These are phyloP conservation scores for Tokudaia muenninki DNA, from an alignment of 2,797 vertebrate species.

Conservation along the genomic window DNA sequence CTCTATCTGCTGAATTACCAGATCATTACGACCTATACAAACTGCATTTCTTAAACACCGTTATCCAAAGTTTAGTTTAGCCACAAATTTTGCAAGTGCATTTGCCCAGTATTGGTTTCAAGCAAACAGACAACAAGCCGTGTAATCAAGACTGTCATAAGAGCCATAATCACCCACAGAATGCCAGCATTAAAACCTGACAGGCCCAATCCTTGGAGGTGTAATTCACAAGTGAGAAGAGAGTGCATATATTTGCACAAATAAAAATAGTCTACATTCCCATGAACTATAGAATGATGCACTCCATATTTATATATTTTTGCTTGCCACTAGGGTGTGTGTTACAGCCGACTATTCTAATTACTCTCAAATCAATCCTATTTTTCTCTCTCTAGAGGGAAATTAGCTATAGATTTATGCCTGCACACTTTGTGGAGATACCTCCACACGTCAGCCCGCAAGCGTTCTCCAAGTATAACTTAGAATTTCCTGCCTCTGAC, in stretches of 20 bases:
- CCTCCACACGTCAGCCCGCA: not conserved
- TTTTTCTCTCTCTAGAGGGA: conserved; percentile 58
- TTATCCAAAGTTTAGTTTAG: conserved; percentile 10
- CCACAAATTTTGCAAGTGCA: not conserved
- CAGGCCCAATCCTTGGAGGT: conserved; percentile 69
- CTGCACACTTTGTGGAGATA: not conserved
- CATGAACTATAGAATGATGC: conserved; percentile 64
- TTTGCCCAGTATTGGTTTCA: conserved; percentile 24
- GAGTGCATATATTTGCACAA: conserved; percentile 79
- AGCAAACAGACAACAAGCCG: conserved; percentile 14
- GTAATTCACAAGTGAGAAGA: conserved; percentile 77
- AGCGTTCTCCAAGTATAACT: not conserved
- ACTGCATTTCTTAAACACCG: conserved; percentile 29
- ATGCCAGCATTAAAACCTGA: conserved; percentile 62
- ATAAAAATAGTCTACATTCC: conserved; percentile 82
- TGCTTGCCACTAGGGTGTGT: conserved; percentile 62
- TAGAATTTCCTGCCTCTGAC: not conserved
- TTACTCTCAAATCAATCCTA: conserved; percentile 58
- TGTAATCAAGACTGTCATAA: conserved; percentile 65
- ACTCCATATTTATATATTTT: conserved; percentile 65
- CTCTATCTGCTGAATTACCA: not conserved
- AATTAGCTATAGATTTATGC: conserved; percentile 40
- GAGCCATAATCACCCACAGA: conserved; percentile 49
- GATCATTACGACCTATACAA: not conserved
- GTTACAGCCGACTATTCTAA: conserved; percentile 59